Percentiles rank a stretch among this genome's conserved stretches.
These are phyloP conservation scores for Trididemnum miniatum DNA, from an alignment of 23 tunicate species.

Conservation along the genomic window DNA sequence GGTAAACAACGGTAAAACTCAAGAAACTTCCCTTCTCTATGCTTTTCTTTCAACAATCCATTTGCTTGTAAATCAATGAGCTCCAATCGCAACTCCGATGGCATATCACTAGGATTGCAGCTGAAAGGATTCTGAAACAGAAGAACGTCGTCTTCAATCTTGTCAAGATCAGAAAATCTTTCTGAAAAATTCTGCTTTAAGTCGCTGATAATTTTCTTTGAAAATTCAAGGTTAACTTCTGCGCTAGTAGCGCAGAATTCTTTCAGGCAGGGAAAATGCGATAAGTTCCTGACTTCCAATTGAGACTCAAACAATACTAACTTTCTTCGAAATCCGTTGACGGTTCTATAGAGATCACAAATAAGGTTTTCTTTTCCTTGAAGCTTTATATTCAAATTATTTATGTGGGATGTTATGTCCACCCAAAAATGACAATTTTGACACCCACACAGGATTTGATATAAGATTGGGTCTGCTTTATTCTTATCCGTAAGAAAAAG, in stretches of 20 bases:
- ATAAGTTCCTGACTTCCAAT: constrained; percentile 26
- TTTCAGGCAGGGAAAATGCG: constrained; percentile 32
- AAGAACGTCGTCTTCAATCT: constrained; percentile 33
- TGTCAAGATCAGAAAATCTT: constrained; percentile 38
- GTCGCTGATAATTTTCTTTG: constrained; percentile 19
- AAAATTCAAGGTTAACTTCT: constrained; percentile 31
- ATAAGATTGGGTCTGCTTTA: neutral
- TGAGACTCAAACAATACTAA: constrained; percentile 28
- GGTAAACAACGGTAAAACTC: constrained; percentile 32
- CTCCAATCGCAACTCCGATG: constrained; percentile 27
- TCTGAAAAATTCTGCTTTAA: neutral
- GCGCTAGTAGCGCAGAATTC: constrained; percentile 29
- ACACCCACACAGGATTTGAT: constrained; percentile 5
- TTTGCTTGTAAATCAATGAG: constrained; percentile 39
- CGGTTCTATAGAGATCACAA: constrained; percentile 33
- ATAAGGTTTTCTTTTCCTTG: constrained; percentile 27
- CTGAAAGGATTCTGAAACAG: constrained; percentile 34
- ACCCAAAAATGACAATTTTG: constrained; percentile 36
- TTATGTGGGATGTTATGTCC: constrained; percentile 21
- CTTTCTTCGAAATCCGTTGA: constrained; percentile 39
- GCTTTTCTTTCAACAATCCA: constrained; percentile 29
- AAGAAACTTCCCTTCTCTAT: constrained; percentile 39
- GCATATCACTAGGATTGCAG: constrained; percentile 29
- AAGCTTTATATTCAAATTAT: constrained; percentile 24
- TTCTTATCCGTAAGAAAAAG: neutral